These are phyloP conservation scores for Phylloscopus collybita DNA, from an alignment of 2,797 vertebrate genomes.

Conservation along the genomic window DNA sequence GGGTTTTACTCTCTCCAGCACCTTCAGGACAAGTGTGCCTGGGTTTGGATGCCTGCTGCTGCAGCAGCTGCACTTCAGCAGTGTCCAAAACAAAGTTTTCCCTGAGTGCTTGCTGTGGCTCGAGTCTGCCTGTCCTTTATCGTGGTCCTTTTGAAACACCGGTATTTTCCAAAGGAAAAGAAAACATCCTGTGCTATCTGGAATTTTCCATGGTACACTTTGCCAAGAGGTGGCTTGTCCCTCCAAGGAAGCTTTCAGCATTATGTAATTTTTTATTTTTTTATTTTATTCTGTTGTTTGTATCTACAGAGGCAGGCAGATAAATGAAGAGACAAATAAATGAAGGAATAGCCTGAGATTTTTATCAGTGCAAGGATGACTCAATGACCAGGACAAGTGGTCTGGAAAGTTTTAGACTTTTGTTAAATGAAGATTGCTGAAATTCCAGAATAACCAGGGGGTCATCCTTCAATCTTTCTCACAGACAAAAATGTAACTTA, in stretches of 20 bases:
- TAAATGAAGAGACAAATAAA: conserved; percentile 5
- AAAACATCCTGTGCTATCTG: conserved; percentile 9
- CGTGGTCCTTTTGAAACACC: not conserved
- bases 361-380: conserved; percentile 20
- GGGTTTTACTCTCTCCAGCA: rapidly evolving
- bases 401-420: conserved; percentile 25
- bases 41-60: not conserved
- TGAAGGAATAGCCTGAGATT: conserved; percentile 29
- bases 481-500: not conserved
- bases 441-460: conserved; percentile 23
- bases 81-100: not conserved
- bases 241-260: not conserved
- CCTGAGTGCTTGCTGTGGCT: not conserved
- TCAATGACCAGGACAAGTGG: not conserved
- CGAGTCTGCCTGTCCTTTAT: not conserved
- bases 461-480: conserved; percentile 3
- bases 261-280: not conserved
- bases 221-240: conserved; percentile 2
- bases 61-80: not conserved
- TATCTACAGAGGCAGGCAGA: not conserved
- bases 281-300: not conserved
- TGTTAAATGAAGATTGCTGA: conserved; percentile 4
- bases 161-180: conserved; percentile 26
- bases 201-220: conserved; percentile 50
- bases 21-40: not conserved